These are phyloP conservation scores for Malaclemys terrapin DNA, from an alignment of 2,113 vertebrate genomes.

Conservation along the genomic window DNA sequence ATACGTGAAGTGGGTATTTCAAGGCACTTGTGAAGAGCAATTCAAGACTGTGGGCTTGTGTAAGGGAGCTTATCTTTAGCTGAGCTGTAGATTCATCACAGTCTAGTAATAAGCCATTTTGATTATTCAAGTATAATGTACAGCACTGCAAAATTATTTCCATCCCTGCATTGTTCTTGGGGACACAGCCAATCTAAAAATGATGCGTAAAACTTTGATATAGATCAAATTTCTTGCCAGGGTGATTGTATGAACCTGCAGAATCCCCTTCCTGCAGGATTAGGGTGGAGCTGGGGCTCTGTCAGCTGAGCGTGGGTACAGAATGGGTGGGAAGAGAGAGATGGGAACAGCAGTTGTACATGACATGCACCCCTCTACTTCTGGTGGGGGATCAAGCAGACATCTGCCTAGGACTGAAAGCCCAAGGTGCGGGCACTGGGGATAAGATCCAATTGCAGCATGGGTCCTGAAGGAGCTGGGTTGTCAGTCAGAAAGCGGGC, in stretches of 20 bases:
- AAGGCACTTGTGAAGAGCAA: background rate
- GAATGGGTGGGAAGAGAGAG: background rate
- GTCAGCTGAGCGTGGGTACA: too few relatives aligned
- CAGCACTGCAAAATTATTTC: background rate
- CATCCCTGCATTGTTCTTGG: background rate
- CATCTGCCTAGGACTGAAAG: background rate
- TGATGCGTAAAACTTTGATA: rapidly evolving
- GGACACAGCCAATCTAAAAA: background rate
- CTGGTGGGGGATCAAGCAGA: background rate
- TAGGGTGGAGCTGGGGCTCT: background rate
- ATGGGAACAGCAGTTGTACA: background rate
- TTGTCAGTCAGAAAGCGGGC: background rate
- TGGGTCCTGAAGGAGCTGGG: background rate
- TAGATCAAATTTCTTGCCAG: background rate
- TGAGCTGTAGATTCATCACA: background rate
- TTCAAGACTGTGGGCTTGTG: too few relatives aligned
- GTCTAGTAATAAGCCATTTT: background rate
- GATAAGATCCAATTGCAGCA: rapidly evolving
- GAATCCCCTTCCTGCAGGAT: rapidly evolving
- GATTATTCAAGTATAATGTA: background rate
- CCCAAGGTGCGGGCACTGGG: background rate
- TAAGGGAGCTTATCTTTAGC: background rate
- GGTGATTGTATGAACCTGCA: background rate
- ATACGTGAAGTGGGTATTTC: background rate
- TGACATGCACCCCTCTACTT: background rate